Percentiles rank a stretch among this genome's conserved stretches.
Evolutionary conservation across 2,888 invertebrate species (phyloP).

Genomic region (Cephus sareptanus): DNA sequence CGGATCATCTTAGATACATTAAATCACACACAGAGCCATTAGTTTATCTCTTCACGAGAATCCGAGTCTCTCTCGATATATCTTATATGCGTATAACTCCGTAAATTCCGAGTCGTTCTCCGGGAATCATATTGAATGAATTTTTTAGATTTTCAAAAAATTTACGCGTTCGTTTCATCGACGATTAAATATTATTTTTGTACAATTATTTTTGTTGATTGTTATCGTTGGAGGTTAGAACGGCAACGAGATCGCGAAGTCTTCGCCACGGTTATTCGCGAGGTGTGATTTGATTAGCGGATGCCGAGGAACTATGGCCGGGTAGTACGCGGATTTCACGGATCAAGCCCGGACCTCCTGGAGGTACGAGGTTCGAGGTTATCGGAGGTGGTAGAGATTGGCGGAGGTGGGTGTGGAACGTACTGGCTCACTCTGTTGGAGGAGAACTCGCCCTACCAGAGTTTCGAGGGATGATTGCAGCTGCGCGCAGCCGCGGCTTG

Average conservation of each 20-base stretch:
- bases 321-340: slow-evolving; percentile 34
- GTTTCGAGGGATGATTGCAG: neutral
- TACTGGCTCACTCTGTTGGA: slow-evolving; percentile 23
- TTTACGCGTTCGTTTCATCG: neutral
- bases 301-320: slow-evolving; percentile 38
- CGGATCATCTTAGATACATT: neutral
- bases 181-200: neutral
- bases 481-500: neutral
- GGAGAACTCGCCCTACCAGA: slow-evolving; percentile 12
- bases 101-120: neutral
- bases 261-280: neutral
- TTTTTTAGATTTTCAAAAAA: neutral
- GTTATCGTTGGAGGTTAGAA: neutral
- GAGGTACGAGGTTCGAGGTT: slow-evolving; percentile 28
- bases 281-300: slow-evolving; percentile 47
- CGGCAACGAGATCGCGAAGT: neutral
- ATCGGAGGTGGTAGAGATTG: slow-evolving; percentile 18
- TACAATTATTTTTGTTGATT: neutral
- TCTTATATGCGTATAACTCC: neutral
- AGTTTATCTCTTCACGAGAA: neutral
- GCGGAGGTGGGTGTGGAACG: slow-evolving; percentile 31
- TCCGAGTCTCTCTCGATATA: neutral
- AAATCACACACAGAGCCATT: neutral
- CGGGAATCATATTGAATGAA: neutral
- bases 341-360: slow-evolving; percentile 16